Percentiles rank a stretch among this genome's conserved stretches.
Conservation (phyloP, 2,113 vertebrate species). For the Pygoscelis antarcticus region DNA sequence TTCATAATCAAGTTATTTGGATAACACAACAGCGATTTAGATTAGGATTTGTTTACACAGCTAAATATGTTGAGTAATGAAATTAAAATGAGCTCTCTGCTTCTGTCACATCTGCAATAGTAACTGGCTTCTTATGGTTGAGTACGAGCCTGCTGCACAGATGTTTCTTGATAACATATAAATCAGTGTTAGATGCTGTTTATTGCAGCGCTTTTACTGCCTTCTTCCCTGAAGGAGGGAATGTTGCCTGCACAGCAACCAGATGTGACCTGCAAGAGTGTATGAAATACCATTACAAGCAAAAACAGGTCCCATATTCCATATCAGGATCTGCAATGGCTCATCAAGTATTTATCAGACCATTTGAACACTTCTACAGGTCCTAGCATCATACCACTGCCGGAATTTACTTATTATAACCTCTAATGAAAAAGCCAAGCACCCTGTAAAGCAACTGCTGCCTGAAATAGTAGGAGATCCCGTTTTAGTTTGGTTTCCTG, state of each 20-base stretch:
- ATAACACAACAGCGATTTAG: constrained; percentile 48
- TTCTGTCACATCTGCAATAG: not conserved
- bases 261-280: constrained; percentile 26
- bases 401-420: constrained; percentile 34
- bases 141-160: constrained; percentile 44
- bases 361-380: not conserved
- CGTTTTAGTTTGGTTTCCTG: constrained; percentile 22
- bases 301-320: constrained; percentile 9
- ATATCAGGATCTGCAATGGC: not conserved
- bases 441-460: constrained; percentile 2
- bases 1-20: constrained; percentile 31
- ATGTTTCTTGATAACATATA: constrained; percentile 54
- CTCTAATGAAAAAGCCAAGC: constrained; percentile 35
- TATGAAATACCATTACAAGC: not conserved
- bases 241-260: constrained; percentile 10
- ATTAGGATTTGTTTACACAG: constrained; percentile 60
- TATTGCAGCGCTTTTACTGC: not conserved
- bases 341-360: constrained; percentile 70
- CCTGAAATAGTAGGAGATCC: not conserved
- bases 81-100: constrained; percentile 1
- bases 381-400: not conserved
- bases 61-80: constrained; percentile 28
- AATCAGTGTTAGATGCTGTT: constrained; percentile 47
- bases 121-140: not conserved
- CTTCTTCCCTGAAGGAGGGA: constrained; percentile 19